phyloP scores from a whole-genome alignment of 2,113 vertebrate species.

The Eonycteris spelaea region DNA sequence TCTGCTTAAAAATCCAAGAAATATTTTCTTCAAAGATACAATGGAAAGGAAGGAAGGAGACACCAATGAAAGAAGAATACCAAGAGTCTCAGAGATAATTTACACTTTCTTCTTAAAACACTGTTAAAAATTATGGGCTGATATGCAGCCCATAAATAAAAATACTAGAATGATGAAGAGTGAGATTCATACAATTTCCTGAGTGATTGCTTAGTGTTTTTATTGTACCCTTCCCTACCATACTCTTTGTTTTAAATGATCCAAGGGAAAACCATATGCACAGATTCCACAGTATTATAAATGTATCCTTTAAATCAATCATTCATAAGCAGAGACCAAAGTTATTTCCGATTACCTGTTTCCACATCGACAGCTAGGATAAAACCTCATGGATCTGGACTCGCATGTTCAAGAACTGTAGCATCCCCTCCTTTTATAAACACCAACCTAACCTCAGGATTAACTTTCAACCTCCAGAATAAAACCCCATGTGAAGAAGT shows the following conservation, averaged over 20 bases:
- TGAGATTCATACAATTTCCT: background rate
- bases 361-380: background rate
- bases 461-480: too few species aligned
- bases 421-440: background rate
- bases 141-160: background rate
- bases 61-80: background rate
- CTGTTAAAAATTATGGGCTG: background rate
- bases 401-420: background rate
- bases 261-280: background rate
- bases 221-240: background rate
- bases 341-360: too few species aligned
- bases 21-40: background rate
- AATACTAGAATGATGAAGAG: background rate
- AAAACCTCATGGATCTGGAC: background rate
- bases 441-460: background rate
- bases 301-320: background rate
- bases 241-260: background rate
- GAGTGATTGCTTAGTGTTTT: background rate
- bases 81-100: background rate
- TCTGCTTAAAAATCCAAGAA: background rate
- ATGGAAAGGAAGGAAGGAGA: background rate
- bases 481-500: background rate
- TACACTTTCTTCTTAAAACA: background rate
- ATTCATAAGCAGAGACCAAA: background rate
- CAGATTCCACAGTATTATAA: background rate